Percentiles rank a stretch among this genome's conserved stretches.
Evolutionary conservation across 2,888 invertebrate genomes (phyloP).

Genomic region (Cryptocephalus moraei): DNA sequence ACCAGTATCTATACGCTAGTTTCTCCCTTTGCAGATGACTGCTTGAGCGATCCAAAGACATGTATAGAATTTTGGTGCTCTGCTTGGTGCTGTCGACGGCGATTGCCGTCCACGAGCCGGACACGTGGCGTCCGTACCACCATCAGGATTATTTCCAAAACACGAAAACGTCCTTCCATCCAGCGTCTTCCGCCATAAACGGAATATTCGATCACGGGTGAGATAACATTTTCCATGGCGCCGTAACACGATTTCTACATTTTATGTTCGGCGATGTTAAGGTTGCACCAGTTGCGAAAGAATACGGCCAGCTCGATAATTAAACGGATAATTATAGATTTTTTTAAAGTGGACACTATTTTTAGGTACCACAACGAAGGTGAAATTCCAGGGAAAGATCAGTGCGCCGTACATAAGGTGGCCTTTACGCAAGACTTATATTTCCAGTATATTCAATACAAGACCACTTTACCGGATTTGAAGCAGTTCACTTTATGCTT

Average conservation of each 20-base stretch:
- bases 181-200: slow-evolving; percentile 8
- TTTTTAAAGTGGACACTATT: no score
- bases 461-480: slow-evolving; percentile 58
- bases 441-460: slow-evolving; percentile 66
- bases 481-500: slow-evolving; percentile 76
- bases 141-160: slow-evolving; percentile 16
- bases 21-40: slow-evolving; percentile 1
- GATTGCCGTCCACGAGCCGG: slow-evolving; percentile 33
- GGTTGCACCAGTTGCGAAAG: neutral
- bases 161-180: slow-evolving; percentile 11
- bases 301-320: neutral
- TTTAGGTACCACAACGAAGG: slow-evolving; percentile 6
- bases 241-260: no score
- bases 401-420: slow-evolving; percentile 46
- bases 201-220: slow-evolving; percentile 7
- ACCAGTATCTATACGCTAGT: no score
- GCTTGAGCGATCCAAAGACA: slow-evolving; percentile 4
- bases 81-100: slow-evolving; percentile 28
- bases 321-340: no score
- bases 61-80: slow-evolving; percentile 15
- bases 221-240: neutral
- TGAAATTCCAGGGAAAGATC: slow-evolving; percentile 29
- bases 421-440: slow-evolving; percentile 48
- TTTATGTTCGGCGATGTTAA: neutral
- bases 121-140: slow-evolving; percentile 43